Evolutionary conservation across 2,888 invertebrate genomes (phyloP).

Genomic region (Fissipunctia ypsillon): DNA sequence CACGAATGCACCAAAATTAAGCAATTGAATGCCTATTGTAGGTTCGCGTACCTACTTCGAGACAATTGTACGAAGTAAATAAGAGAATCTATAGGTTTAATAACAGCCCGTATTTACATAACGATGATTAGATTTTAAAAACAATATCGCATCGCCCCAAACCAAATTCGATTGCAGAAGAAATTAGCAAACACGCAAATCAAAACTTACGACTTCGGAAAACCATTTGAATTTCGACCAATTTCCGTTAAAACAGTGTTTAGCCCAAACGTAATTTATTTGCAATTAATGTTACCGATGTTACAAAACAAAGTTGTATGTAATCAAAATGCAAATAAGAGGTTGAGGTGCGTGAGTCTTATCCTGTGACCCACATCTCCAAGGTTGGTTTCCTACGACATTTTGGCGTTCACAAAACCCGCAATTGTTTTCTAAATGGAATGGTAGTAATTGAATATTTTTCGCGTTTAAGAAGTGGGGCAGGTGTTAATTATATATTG

Average conservation of each 20-base stretch:
- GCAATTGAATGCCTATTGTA: background rate
- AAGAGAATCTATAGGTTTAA: background rate
- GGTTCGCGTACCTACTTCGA: background rate
- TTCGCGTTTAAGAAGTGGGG: conserved; percentile 53
- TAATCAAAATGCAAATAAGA: conserved; percentile 89
- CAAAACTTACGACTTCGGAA: conserved; percentile 44
- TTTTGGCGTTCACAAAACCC: conserved; percentile 67
- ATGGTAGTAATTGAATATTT: conserved; percentile 59
- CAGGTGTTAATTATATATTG: conserved; percentile 54
- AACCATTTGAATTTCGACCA: conserved; percentile 42
- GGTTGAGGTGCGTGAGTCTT: conserved; percentile 80
- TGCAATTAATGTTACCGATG: conserved; percentile 84
- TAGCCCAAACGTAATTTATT: conserved; percentile 77
- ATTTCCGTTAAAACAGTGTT: conserved; percentile 74
- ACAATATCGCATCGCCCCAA: background rate
- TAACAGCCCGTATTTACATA: conserved; percentile 20
- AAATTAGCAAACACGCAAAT: conserved; percentile 64
- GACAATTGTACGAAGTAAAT: background rate
- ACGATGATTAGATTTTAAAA: conserved; percentile 41
- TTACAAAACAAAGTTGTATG: conserved; percentile 75
- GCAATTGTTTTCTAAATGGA: conserved; percentile 63
- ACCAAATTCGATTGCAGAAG: conserved; percentile 40
- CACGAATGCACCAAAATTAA: background rate
- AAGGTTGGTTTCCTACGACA: conserved; percentile 81
- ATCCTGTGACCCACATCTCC: conserved; percentile 89